Conservation (phyloP, 1,140 invertebrate species). For the Leptinotarsa texana region DNA sequence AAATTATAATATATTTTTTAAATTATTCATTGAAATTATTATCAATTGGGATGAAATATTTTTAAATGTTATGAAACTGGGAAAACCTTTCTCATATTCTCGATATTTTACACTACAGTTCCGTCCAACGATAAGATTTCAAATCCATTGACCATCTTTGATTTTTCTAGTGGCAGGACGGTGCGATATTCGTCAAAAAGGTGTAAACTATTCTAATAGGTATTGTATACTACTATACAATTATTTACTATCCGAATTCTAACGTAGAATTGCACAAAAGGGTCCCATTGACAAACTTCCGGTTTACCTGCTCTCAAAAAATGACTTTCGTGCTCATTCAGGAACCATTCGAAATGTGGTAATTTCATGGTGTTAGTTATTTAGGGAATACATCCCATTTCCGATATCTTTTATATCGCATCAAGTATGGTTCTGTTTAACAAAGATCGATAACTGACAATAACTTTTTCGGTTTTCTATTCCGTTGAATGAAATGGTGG, state of each 20-base stretch:
- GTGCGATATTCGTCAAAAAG: conserved; percentile 23
- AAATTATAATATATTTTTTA: too few species aligned
- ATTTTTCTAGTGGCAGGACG: not conserved
- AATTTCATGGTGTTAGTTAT: conserved; percentile 18
- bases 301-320: conserved; percentile 25
- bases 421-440: not conserved
- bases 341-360: conserved; percentile 14
- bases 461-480: not conserved
- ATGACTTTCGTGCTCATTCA: conserved; percentile 18
- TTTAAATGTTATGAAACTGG: too few species aligned
- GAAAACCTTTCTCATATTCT: too few species aligned
- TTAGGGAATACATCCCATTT: not conserved
- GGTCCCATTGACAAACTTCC: conserved; percentile 24
- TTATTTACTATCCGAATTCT: conserved; percentile 19
- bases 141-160: not conserved
- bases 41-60: too few species aligned
- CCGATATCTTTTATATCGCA: not conserved
- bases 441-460: not conserved
- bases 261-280: conserved; percentile 23
- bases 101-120: not conserved
- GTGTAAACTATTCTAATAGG: conserved; percentile 25
- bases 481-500: not conserved
- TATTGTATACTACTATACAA: conserved; percentile 25
- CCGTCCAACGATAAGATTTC: not conserved
- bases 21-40: too few species aligned